Conservation (phyloP, 2,113 vertebrate species). For the Steatornis caripensis region DNA sequence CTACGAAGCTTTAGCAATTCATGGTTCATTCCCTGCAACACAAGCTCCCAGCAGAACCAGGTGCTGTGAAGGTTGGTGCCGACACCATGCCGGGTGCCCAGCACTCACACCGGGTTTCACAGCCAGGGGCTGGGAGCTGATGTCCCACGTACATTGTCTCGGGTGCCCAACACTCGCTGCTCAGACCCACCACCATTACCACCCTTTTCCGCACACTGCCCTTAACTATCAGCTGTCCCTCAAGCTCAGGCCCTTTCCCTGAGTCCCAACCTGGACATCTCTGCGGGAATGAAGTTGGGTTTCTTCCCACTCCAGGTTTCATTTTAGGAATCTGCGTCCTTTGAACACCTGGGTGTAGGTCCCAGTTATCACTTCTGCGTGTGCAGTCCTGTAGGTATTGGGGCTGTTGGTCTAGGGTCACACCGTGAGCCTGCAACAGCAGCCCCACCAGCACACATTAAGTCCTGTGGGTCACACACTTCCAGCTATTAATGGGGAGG, state of each 20-base stretch:
- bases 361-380: not conserved
- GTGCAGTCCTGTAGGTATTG: not conserved
- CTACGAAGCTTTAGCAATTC: not conserved
- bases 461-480: not conserved
- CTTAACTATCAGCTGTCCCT: not conserved
- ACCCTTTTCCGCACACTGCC: not conserved
- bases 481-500: not conserved
- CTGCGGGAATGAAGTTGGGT: not conserved
- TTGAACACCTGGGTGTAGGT: not conserved
- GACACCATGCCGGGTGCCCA: fast-evolving
- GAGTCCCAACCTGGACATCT: not conserved
- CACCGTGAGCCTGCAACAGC: not conserved
- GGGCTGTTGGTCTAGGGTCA: not conserved
- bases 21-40: not conserved
- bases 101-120: not conserved
- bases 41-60: not conserved
- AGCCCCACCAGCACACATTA: not conserved
- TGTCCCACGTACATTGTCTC: fast-evolving
- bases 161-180: not conserved
- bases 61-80: not conserved
- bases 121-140: not conserved
- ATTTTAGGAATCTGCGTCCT: not conserved
- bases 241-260: not conserved
- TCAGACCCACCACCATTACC: not conserved
- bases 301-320: not conserved